phyloP scores from a whole-genome alignment of 2,797 vertebrate species.

The Buceros bicornis region DNA sequence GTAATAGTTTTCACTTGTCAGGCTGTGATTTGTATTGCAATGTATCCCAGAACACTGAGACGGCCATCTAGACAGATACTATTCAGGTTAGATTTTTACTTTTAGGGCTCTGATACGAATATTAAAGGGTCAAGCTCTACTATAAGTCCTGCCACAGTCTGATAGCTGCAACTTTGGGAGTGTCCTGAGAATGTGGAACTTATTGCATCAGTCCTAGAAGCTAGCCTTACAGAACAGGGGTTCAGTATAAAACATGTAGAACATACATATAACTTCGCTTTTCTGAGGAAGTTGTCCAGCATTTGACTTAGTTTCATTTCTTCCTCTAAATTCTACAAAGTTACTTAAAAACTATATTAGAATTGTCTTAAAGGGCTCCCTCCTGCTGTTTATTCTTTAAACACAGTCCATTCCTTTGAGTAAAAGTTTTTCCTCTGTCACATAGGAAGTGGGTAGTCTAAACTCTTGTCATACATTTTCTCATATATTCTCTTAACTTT shows the following conservation, averaged over 20 bases:
- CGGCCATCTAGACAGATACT: background rate
- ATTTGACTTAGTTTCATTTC: background rate
- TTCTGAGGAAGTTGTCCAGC: background rate
- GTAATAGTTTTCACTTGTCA: background rate
- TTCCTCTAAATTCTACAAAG: background rate
- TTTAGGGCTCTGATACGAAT: background rate
- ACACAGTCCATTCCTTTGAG: background rate
- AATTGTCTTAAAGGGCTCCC: background rate
- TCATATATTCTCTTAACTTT: background rate
- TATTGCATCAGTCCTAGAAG: background rate
- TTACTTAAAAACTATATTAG: background rate
- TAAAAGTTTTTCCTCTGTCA: background rate
- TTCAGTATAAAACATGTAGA: background rate
- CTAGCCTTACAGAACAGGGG: background rate
- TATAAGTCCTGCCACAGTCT: background rate
- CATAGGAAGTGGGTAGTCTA: background rate
- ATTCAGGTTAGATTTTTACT: background rate
- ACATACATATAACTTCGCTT: background rate
- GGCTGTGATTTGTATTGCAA: background rate
- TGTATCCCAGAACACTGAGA: background rate
- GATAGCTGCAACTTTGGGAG: background rate
- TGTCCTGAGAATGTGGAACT: background rate
- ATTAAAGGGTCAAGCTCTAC: background rate
- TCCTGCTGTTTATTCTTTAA: background rate
- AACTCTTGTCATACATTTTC: background rate